Base-by-base conservation (phyloP, 2,113 vertebrate genomes). In the Etheostoma spectabile region DNA sequence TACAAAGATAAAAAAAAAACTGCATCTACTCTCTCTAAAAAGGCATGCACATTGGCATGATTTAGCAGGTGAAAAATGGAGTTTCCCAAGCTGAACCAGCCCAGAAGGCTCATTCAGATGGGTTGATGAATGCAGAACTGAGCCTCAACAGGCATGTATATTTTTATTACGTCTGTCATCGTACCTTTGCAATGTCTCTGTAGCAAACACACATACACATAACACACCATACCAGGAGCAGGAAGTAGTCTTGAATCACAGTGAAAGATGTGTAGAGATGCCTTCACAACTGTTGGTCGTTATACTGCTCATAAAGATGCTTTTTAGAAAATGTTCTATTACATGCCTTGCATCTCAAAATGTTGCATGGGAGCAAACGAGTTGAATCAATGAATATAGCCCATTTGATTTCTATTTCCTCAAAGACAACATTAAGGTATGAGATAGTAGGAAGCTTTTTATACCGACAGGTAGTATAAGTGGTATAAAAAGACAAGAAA, bases 141-240 rank as follows among this genome's bases (percentile, higher is more conserved):
- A 95, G 93, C 94, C 96, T 95, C 89, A 91, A 95, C 95, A 96
- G 97, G 97, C 91, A 91, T 89, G 95, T 97, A 97, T 97, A 96
- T 97, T 97, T 98, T 96, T 97, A 97, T 97, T 97, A 96, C 93
- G 35, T 96, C 94, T 95, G 94, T 96, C 96, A 97, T 95, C 90
- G 93, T 78, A 93, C 94, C 93, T 95, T 93, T 85, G 83, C 51
- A 66, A 55, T 65, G 62, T 74, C 56, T 85, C 88, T 80, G 83
- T 83, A 84, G 93, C 93, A 93, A 93, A 93, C 92, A 92, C 86
- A 63, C 92, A 95, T 94, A 94, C 94, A 95, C 95, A 57, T 57
- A 65, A 24, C 70, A 95, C 96, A 49, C 61, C 71, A 19, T 22
- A 62, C 94, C 94, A 93, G 94, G 35, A 65, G 30, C 63, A 59